Percentiles rank a stretch among this genome's conserved stretches.
Conservation (phyloP, 2,888 invertebrate genomes). For the Amblyteles armatorius region DNA sequence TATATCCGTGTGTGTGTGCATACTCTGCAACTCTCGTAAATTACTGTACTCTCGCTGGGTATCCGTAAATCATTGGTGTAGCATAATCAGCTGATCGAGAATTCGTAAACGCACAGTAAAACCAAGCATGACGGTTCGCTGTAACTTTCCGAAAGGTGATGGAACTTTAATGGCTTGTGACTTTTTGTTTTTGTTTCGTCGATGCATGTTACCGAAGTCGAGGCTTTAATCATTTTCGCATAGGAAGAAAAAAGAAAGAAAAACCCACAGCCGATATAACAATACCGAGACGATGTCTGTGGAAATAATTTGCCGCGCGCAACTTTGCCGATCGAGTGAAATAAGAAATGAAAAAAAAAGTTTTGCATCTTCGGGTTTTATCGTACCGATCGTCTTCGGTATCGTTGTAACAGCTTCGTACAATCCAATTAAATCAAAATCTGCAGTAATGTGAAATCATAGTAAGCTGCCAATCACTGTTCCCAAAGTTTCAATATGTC, state of each 20-base stretch:
- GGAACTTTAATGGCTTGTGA: background rate
- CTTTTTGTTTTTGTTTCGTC: background rate
- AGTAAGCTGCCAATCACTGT: slow-evolving; percentile 12
- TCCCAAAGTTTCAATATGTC: background rate
- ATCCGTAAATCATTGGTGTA: slow-evolving; percentile 1
- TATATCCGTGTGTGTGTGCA: background rate
- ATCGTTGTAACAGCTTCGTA: background rate
- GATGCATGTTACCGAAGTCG: background rate
- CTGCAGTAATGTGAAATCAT: background rate
- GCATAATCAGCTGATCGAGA: slow-evolving; percentile 2
- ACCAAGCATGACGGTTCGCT: background rate
- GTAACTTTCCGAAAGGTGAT: background rate
- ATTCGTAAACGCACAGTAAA: background rate
- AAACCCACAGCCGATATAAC: background rate
- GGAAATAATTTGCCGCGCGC: background rate
- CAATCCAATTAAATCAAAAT: background rate
- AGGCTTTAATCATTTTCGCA: slow-evolving; percentile 10
- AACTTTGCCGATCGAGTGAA: no score
- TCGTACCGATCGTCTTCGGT: background rate
- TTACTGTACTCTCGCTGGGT: slow-evolving; percentile 4
- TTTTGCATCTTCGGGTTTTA: background rate
- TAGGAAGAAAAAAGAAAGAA: background rate
- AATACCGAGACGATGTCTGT: background rate
- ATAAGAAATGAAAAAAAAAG: background rate
- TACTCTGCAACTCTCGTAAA: slow-evolving; percentile 5